phyloP scores from a whole-genome alignment of 2,113 vertebrate species.

The Cnemophilus loriae region DNA sequence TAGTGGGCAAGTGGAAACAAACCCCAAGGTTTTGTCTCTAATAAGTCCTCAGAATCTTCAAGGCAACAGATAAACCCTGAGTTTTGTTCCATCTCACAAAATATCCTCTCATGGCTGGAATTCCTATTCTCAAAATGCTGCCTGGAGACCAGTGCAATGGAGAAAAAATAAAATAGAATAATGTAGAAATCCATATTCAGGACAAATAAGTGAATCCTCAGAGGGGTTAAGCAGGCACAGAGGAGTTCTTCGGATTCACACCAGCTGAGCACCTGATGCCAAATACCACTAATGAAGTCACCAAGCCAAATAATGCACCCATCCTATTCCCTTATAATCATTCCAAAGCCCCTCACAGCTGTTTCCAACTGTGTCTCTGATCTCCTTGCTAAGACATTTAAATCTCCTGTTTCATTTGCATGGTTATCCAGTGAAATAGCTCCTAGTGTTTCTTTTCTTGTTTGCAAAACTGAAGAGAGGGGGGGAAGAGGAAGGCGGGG shows the following conservation, averaged over 20 bases:
- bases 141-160: background rate
- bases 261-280: constrained; percentile 9
- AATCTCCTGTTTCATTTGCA: constrained; percentile 71
- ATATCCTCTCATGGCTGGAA: background rate
- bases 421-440: constrained; percentile 68
- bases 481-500: background rate
- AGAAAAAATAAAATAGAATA: constrained; percentile 17
- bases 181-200: constrained; percentile 26
- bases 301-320: constrained; percentile 45
- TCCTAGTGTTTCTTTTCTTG: constrained; percentile 69
- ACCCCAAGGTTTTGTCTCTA: background rate
- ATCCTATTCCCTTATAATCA: constrained; percentile 39
- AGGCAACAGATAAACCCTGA: background rate
- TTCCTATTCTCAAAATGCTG: background rate
- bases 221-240: background rate
- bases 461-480: constrained; percentile 53
- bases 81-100: background rate
- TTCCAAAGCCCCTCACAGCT: constrained; percentile 47
- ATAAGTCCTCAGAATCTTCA: background rate
- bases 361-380: constrained; percentile 58
- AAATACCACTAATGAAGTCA: constrained; percentile 49
- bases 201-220: constrained; percentile 35
- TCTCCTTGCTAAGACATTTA: constrained; percentile 64
- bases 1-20: background rate
- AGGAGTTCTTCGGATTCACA: constrained; percentile 11